These are phyloP conservation scores for Synergus umbraculus DNA, from an alignment of 2,888 invertebrate species.

Conservation along the genomic window DNA sequence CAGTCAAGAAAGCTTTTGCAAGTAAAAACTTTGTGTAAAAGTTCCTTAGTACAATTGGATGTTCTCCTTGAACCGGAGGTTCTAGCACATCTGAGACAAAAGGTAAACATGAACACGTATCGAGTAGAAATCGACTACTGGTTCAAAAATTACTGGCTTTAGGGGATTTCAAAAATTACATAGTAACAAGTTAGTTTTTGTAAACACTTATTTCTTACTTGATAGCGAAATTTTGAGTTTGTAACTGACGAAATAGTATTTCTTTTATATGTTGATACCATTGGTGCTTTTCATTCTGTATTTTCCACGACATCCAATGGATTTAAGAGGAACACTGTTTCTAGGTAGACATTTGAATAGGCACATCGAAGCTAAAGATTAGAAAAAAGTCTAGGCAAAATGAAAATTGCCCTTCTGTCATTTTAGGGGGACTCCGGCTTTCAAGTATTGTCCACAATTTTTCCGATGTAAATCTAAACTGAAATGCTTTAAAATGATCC, in stretches of 20 bases:
- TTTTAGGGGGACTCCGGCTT: slow-evolving; percentile 17
- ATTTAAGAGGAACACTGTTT: slow-evolving; percentile 38
- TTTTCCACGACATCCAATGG: slow-evolving; percentile 20
- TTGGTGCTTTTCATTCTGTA: slow-evolving; percentile 15
- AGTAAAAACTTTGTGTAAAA: slow-evolving; percentile 39
- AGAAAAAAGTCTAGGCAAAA: slow-evolving; percentile 29
- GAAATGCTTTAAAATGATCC: slow-evolving; percentile 56
- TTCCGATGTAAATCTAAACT: neutral
- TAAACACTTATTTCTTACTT: slow-evolving; percentile 17
- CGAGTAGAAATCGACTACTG: slow-evolving; percentile 18
- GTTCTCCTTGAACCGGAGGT: slow-evolving; percentile 25
- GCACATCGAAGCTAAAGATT: slow-evolving; percentile 40
- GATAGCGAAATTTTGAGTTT: slow-evolving; percentile 14
- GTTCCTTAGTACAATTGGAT: slow-evolving; percentile 34
- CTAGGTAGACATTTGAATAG: slow-evolving; percentile 33
- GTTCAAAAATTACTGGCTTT: slow-evolving; percentile 22
- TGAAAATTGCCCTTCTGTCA: slow-evolving; percentile 14
- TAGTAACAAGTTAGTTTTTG: slow-evolving; percentile 10
- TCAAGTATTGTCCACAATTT: slow-evolving; percentile 43
- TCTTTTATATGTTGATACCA: slow-evolving; percentile 19
- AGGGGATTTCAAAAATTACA: slow-evolving; percentile 1
- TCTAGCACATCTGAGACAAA: slow-evolving; percentile 9
- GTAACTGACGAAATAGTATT: slow-evolving; percentile 15
- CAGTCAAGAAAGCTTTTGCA: slow-evolving; percentile 38
- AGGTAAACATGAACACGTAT: slow-evolving; percentile 22